Evolutionary conservation across 2,888 invertebrate species (phyloP).

Genomic region (Lycaena phlaeas): DNA sequence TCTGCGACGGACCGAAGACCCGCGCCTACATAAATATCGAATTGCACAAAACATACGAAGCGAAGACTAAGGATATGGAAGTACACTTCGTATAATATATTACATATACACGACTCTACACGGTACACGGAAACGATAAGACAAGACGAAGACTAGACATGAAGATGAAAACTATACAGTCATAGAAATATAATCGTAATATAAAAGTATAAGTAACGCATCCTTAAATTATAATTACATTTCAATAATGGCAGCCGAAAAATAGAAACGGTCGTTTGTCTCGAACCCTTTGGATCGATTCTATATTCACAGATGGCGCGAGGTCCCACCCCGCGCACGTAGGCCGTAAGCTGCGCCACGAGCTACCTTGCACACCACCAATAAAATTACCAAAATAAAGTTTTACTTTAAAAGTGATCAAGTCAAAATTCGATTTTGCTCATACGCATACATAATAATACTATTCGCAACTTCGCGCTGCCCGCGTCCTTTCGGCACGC

Average conservation of each 20-base stretch:
- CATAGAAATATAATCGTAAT: constrained; percentile 25
- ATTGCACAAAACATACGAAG: constrained; percentile 30
- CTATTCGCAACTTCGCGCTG: not conserved
- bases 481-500: too few species aligned
- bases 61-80: constrained; percentile 23
- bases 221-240: constrained; percentile 34
- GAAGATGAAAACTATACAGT: constrained; percentile 44
- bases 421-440: not conserved
- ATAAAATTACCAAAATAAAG: constrained; percentile 5
- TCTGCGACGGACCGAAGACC: constrained; percentile 47
- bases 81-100: constrained; percentile 35
- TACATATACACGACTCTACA: constrained; percentile 26
- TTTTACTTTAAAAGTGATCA: constrained; percentile 2
- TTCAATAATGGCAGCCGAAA: constrained; percentile 41
- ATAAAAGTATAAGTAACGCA: constrained; percentile 28
- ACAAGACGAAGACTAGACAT: constrained; percentile 58
- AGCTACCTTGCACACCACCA: not conserved
- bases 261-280: constrained; percentile 13
- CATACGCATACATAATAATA: constrained; percentile 3
- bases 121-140: constrained; percentile 35
- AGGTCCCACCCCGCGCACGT: not conserved
- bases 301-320: too few species aligned
- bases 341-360: not conserved
- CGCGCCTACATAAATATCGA: constrained; percentile 44
- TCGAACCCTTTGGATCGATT: too few species aligned